Conservation (phyloP, 2,113 vertebrate species). For the Brachyistius frenatus region DNA sequence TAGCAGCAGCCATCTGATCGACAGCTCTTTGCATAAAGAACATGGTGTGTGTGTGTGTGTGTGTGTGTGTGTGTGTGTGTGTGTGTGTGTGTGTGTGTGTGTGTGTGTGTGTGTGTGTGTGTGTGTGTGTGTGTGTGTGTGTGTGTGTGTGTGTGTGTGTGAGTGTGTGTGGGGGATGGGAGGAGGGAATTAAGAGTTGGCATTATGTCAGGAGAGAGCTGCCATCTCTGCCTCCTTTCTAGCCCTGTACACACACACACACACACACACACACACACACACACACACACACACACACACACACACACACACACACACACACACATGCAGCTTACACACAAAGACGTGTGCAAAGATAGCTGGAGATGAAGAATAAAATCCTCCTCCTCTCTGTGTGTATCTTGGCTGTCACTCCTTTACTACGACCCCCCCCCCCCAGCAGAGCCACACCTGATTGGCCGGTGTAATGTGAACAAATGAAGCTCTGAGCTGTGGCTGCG, state of each 20-base stretch:
- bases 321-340: constrained; percentile 48
- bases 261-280: constrained; percentile 23
- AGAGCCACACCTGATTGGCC: constrained; percentile 54
- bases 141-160: constrained; percentile 32
- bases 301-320: constrained; percentile 33
- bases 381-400: constrained; percentile 33
- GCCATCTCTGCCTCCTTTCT: constrained; percentile 67
- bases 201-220: constrained; percentile 81
- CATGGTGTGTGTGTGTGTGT: constrained; percentile 62
- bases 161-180: constrained; percentile 67
- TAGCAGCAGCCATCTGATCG: constrained; percentile 77
- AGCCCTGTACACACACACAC: constrained; percentile 26
- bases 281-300: constrained; percentile 22
- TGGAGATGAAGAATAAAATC: constrained; percentile 44
- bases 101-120: constrained; percentile 41
- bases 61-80: constrained; percentile 59
- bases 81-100: constrained; percentile 60
- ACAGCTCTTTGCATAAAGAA: constrained; percentile 80
- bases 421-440: constrained; percentile 9
- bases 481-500: constrained; percentile 67
- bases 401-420: constrained; percentile 54
- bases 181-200: constrained; percentile 82
- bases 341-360: constrained; percentile 55
- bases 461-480: constrained; percentile 65
- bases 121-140: constrained; percentile 21